Evolutionary conservation across 1,140 invertebrate genomes (phyloP), one percentile per base, ranked within the genome.

Genomic region (Drosophila sucinea): DNA sequence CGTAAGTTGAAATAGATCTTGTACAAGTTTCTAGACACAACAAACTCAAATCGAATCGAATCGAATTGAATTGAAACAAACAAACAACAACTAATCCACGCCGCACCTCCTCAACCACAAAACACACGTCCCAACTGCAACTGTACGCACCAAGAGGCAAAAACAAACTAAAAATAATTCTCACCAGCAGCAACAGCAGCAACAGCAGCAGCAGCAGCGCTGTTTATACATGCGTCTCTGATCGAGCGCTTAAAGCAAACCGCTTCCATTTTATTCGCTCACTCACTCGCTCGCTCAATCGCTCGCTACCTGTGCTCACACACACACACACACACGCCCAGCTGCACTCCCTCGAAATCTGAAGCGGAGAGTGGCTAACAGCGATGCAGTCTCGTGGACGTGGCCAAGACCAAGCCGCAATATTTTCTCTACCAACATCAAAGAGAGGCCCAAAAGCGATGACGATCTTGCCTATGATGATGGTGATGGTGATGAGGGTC

Each of bases 151-250:
- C 83, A 68, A 87, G 72, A 82, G 79, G 75, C 74, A 83, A 86
- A 86, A 79, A 87, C 79, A 86, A 82, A 86, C 82, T 87, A 87
- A 86, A 86, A 87, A 87, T 86, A 86, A 76, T 86, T 86, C 82
- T 86, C 82, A 78, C 81, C 64, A 70, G 38, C 63, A 33, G 56
- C 56, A 57, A 8, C 51, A 54, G 51, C 51, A 38, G 44, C 44
- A 47, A 17, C n/a, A 44, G 17, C 44, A 51, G 44, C 44, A 10
- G 44, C 44, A 68, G 35, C 65, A 32, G 23, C 44, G 44, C 23
- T 51, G 44, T 10, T 8, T 6, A 23, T 47, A 47, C 17, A 23
- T 27, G 27, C 44, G 25, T 27, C 23, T 54, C 29, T 65, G 73
- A 84, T 81, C 81, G 81, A 70, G 68, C 72, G 76, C 72, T 76